A percentile compares a stretch with the other conserved stretches of the same genome.
These are phyloP conservation scores for Cynopterus brachyotis DNA, from an alignment of 2,113 vertebrate genomes.

Conservation along the genomic window DNA sequence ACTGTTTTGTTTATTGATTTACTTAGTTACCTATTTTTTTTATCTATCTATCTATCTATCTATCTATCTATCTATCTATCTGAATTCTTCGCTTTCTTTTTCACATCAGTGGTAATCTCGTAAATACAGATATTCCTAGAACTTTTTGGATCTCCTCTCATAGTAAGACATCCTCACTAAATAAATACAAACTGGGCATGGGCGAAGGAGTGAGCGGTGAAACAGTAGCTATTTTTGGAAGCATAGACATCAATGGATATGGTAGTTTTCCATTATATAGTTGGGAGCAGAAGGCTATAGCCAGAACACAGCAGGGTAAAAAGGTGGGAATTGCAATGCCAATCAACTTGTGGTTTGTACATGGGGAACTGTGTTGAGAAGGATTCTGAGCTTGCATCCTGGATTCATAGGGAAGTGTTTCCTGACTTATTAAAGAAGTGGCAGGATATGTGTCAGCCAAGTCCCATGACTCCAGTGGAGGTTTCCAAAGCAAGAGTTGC, in stretches of 20 bases:
- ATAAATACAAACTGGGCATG: not conserved
- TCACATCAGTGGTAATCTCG: not conserved
- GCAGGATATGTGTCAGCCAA: not conserved
- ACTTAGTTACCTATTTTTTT: not conserved
- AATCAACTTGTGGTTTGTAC: not conserved
- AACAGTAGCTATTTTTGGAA: not conserved
- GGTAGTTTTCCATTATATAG: not conserved
- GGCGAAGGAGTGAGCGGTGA: not conserved
- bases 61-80: not conserved
- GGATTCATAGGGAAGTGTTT: not conserved
- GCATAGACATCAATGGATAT: not conserved
- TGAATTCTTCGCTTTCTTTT: not conserved
- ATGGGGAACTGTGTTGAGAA: not conserved
- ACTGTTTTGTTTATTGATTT: not conserved
- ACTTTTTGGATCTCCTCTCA: not conserved
- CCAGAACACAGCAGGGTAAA: not conserved
- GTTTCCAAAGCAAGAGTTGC: not conserved
- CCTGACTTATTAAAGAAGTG: not conserved
- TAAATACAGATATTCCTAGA: not conserved
- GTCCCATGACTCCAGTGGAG: not conserved
- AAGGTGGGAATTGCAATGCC: not conserved
- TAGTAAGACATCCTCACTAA: not conserved
- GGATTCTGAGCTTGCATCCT: not conserved
- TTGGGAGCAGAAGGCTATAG: not conserved
- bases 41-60: too few species aligned